Base-by-base conservation (phyloP, 2,113 vertebrate genomes). In the Oncorhynchus mykiss region DNA sequence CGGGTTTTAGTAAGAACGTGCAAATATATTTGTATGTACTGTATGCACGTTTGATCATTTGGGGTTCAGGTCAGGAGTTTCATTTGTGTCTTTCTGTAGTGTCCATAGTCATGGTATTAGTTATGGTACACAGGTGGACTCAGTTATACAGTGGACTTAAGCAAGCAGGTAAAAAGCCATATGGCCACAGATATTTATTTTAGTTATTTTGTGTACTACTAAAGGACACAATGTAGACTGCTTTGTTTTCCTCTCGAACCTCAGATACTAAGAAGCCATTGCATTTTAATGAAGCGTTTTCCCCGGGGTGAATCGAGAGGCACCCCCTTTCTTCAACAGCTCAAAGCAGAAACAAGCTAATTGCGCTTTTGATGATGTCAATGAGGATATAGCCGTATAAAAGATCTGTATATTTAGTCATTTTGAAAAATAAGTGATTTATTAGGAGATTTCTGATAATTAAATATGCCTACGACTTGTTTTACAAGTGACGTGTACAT, bases 401-500 rank as follows among this genome's bases (percentile, higher is more conserved):
- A 78, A 78, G 74, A 68, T 84, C 68, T 77, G 65, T 85, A 77
- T 83, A 79, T 83, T 78, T 72, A 80, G 78, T 67, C 13, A 49
- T 76, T 77, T 45, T 76, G 60, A 71, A 57, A 77, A 72, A 74
- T 77, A 49, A 65, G 25, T 73, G 49, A 65, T 70, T 77, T 77
- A 65, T 60, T 79, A 78, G 57, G 57, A 74, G 73, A 77, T 77
- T 75, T 75, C 67, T 75, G 64, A 70, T 78, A 73, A 79, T 71
- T 49, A 82, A 78, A 69, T 34, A 76, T 70, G 72, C 29, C 74
- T 54, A 60, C 69, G 74, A 54, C 74, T 77, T 78, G 85, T 87
- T 88, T 76, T 81, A 86, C 77, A 80, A 62, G 65, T 65, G 13
- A 70, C 76, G 67, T 78, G 66, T 83, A 85, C 75, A 83, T 85